These are phyloP conservation scores for Zosterops pallidus DNA, from an alignment of 2,113 vertebrate species.

Conservation along the genomic window DNA sequence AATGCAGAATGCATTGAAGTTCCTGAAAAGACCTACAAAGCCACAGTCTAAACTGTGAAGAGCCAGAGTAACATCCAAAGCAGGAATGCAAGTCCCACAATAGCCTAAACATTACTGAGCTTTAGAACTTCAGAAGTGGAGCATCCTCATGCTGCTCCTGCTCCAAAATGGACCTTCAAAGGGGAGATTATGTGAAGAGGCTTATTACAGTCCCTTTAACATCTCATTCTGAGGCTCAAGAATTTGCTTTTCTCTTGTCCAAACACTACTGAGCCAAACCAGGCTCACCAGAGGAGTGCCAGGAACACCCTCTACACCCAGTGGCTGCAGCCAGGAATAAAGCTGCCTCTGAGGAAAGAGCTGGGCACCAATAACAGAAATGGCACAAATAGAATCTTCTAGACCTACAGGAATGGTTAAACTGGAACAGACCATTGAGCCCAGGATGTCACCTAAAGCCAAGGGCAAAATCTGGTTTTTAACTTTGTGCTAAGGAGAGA, in stretches of 20 bases:
- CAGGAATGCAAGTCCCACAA: neutral
- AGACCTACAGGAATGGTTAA: neutral
- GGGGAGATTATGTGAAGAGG: neutral
- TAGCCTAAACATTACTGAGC: neutral
- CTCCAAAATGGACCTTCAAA: constrained; percentile 18
- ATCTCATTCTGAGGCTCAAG: neutral
- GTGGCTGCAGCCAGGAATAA: neutral
- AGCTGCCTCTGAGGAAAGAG: neutral
- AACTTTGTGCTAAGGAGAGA: neutral
- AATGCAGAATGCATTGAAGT: neutral
- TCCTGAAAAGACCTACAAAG: neutral
- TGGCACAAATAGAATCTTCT: neutral
- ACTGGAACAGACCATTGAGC: neutral
- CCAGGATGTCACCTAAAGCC: neutral
- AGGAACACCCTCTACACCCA: neutral
- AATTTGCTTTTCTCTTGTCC: neutral
- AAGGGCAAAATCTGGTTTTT: neutral
- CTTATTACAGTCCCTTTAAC: constrained; percentile 1
- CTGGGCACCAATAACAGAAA: neutral
- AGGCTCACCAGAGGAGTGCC: neutral
- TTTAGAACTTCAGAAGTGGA: neutral
- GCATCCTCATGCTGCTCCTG: neutral
- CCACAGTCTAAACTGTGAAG: neutral
- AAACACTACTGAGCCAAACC: neutral
- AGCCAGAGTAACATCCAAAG: neutral